These are phyloP conservation scores for Matsumurasca onukii DNA, from an alignment of 1,140 invertebrate genomes.

Conservation along the genomic window DNA sequence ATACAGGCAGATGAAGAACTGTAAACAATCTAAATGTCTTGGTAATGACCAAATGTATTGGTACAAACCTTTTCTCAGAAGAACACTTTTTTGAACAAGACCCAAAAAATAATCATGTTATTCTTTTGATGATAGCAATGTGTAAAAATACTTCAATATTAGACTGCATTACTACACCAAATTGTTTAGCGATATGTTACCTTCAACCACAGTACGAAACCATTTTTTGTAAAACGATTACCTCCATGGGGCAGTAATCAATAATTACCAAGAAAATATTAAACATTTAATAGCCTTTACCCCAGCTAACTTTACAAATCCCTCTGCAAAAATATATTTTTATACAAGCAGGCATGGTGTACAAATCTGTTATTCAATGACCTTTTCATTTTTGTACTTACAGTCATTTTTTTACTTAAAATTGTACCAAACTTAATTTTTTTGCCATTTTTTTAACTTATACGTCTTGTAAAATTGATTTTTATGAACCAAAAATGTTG, in stretches of 20 bases:
- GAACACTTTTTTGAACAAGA: not conserved
- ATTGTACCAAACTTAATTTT: too few relatives aligned
- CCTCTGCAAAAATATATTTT: too few relatives aligned
- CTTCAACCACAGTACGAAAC: not conserved
- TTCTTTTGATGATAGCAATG: not conserved
- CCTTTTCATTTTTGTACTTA: too few relatives aligned
- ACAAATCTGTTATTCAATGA: too few relatives aligned
- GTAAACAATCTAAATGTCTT: not conserved
- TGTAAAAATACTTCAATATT: not conserved
- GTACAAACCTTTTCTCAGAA: not conserved
- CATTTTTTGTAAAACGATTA: not conserved
- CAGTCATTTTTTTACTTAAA: too few relatives aligned
- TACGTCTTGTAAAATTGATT: too few relatives aligned
- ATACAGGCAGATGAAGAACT: not conserved
- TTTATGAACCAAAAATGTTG: too few relatives aligned
- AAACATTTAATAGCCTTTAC: too few relatives aligned
- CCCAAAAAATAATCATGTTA: not conserved
- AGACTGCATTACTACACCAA: not conserved
- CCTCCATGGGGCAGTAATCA: not conserved
- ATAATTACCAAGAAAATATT: too few relatives aligned
- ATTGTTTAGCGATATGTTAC: not conserved
- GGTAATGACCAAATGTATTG: constrained; percentile 4
- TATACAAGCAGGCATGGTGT: too few relatives aligned
- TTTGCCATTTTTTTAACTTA: too few relatives aligned
- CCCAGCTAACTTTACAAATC: too few relatives aligned